These are phyloP conservation scores for Falco punctatus DNA, from an alignment of 2,113 vertebrate species.

Conservation along the genomic window DNA sequence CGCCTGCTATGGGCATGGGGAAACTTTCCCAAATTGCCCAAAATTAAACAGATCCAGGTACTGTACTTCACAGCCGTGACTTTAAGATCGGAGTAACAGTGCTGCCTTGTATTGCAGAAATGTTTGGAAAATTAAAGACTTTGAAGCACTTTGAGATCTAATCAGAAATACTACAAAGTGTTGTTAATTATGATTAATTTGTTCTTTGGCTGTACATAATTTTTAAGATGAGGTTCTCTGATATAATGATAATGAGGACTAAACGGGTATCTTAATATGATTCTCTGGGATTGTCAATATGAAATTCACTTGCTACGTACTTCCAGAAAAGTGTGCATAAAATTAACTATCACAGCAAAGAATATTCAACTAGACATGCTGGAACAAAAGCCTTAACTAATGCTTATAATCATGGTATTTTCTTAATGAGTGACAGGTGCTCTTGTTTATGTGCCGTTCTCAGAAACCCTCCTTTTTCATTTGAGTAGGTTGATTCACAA, in stretches of 20 bases:
- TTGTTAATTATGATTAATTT: conserved; percentile 62
- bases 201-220: conserved; percentile 43
- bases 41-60: neutral
- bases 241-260: conserved; percentile 55
- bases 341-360: conserved; percentile 28
- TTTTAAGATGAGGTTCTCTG: conserved; percentile 46
- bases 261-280: conserved; percentile 35
- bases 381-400: conserved; percentile 48
- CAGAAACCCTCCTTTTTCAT: conserved; percentile 6
- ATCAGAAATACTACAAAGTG: conserved; percentile 56
- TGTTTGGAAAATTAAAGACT: conserved; percentile 31
- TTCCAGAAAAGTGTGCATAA: conserved; percentile 49
- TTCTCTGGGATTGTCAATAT: conserved; percentile 40
- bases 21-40: neutral
- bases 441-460: conserved; percentile 5
- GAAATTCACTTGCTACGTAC: conserved; percentile 30
- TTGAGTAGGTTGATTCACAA: conserved; percentile 39
- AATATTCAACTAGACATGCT: neutral
- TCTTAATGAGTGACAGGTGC: conserved; percentile 53
- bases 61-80: neutral
- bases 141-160: conserved; percentile 54
- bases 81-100: neutral
- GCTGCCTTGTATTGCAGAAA: neutral
- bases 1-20: neutral
- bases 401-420: neutral